These are phyloP conservation scores for Caenorhabditis becei DNA, from an alignment of 2,888 invertebrate species.

Conservation along the genomic window DNA sequence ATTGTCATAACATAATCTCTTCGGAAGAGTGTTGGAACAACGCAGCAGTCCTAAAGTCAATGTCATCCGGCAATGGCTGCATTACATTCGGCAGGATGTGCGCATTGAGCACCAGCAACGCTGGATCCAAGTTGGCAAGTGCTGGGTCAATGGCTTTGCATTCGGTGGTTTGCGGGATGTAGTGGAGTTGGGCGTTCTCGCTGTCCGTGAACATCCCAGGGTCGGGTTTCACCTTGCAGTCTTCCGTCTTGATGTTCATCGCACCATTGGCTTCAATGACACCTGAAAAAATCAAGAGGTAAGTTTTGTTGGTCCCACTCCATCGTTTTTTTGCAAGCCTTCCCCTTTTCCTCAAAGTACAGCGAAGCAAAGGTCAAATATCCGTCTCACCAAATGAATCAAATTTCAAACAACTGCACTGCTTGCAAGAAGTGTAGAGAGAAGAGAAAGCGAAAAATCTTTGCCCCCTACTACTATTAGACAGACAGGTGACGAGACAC, in stretches of 20 bases:
- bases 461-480: background rate
- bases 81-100: slow-evolving; percentile 40
- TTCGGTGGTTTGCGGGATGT: background rate
- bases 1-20: slow-evolving; percentile 27
- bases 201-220: slow-evolving; percentile 5
- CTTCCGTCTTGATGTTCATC: slow-evolving; percentile 12
- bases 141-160: background rate
- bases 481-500: background rate
- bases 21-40: slow-evolving; percentile 10
- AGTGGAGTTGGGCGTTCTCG: slow-evolving; percentile 1
- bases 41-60: background rate
- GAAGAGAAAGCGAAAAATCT: background rate
- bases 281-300: slow-evolving; percentile 22
- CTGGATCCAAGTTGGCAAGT: slow-evolving; percentile 13
- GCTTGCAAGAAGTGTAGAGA: background rate
- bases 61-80: slow-evolving; percentile 43
- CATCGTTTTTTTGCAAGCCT: background rate
- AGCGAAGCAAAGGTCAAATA: background rate
- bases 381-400: background rate
- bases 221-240: slow-evolving; percentile 13
- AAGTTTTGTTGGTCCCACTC: too few species aligned
- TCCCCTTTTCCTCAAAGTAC: background rate
- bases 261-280: slow-evolving; percentile 52
- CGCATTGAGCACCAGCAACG: slow-evolving; percentile 35
- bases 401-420: slow-evolving; percentile 1